These are phyloP conservation scores for Chaetoderma sp. DNA, from an alignment of 2,888 invertebrate species.

Conservation along the genomic window DNA sequence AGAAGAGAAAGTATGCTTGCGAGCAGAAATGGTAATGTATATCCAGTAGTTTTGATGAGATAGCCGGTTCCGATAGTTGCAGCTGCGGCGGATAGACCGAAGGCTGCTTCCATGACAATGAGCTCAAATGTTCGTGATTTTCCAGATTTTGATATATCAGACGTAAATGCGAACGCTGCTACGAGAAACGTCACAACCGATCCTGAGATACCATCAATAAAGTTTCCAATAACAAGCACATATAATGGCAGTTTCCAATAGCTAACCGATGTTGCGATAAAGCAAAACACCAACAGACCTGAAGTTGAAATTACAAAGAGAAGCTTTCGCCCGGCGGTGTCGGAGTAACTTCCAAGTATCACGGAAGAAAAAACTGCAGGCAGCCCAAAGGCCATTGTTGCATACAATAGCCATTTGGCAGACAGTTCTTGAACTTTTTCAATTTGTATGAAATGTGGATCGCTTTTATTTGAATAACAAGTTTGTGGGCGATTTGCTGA, in stretches of 20 bases:
- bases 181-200: constrained; percentile 37
- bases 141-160: constrained; percentile 39
- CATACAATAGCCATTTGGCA: constrained; percentile 32
- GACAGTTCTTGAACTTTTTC: constrained; percentile 33
- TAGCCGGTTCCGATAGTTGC: constrained; percentile 2
- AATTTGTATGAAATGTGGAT: no score
- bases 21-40: constrained; percentile 24
- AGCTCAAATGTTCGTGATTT: constrained; percentile 32
- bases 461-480: no score
- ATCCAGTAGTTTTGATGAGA: constrained; percentile 27
- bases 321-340: constrained; percentile 35
- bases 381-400: constrained; percentile 25
- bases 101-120: constrained; percentile 32
- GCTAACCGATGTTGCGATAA: constrained; percentile 22
- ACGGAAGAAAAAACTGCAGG: constrained; percentile 32
- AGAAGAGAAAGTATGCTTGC: constrained; percentile 14
- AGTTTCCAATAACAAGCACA: constrained; percentile 25
- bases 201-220: constrained; percentile 33
- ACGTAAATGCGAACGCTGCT: constrained; percentile 33
- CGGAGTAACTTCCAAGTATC: constrained; percentile 37
- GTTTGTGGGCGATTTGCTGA: no score
- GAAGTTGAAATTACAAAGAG: constrained; percentile 30
- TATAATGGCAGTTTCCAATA: constrained; percentile 8
- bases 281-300: constrained; percentile 7
- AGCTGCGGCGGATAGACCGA: constrained; percentile 19